phyloP scores from a whole-genome alignment of 92 coral and sea anemone genomes.

The Phenganax marumi region DNA sequence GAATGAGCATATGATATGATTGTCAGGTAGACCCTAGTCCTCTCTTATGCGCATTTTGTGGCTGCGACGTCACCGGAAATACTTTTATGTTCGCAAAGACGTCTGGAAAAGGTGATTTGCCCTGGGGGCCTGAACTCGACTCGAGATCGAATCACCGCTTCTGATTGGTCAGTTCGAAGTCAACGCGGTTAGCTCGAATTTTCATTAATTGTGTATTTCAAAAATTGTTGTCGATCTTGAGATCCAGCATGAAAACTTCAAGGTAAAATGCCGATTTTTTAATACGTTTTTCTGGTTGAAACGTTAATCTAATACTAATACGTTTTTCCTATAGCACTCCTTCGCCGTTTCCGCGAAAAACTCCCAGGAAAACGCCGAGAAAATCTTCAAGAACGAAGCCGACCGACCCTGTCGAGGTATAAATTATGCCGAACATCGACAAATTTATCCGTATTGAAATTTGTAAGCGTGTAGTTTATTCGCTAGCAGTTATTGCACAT shows the following conservation, averaged over 20 bases:
- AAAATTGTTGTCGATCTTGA: not conserved
- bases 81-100: too few species aligned
- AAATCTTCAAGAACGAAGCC: conserved; percentile 61
- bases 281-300: not conserved
- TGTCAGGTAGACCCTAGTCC: too few species aligned
- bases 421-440: conserved; percentile 11
- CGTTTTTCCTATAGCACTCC: conserved; percentile 59
- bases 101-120: not conserved
- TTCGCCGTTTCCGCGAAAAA: conserved; percentile 76
- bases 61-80: too few species aligned
- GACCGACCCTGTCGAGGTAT: conserved; percentile 97
- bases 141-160: conserved; percentile 26
- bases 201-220: not conserved
- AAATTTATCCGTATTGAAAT: not conserved
- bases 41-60: too few species aligned
- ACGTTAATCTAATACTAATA: not conserved
- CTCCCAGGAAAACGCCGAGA: conserved; percentile 89
- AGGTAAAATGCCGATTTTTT: conserved; percentile 5
- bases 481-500: too few species aligned
- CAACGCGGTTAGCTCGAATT: conserved; percentile 39
- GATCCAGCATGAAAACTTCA: conserved; percentile 26
- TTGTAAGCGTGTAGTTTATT: too few species aligned
- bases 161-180: conserved; percentile 41
- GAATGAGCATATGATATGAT: too few species aligned
- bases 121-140: not conserved